Base-by-base conservation (phyloP, 2,888 invertebrate species). In the Caenorhabditis uteleia region DNA sequence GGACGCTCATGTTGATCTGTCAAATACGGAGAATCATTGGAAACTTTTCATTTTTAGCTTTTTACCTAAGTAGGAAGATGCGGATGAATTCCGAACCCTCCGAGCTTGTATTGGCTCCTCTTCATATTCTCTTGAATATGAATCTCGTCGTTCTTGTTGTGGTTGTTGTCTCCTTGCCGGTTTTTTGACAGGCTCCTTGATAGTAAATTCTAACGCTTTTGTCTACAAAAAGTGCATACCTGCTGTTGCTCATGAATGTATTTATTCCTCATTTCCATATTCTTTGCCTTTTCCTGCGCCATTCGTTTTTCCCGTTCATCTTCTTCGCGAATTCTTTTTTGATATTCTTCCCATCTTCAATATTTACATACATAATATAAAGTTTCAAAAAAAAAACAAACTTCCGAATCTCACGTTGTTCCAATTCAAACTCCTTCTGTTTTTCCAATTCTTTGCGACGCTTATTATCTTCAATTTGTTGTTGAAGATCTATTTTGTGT, bases 401-500 rank as follows among this genome's bases (percentile, higher is more conserved):
- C 58, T 59, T 65, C 20, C 55, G 23, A 12, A 71, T 68, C 49
- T 77, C 77, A 27, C 67, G 42, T 43, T 74, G 70, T 40, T 76
- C 76, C 47, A 58, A 20, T 38, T 75, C 70, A 16, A 62, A 48
- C 40, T 77, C 77, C 48, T 67, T 75, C 42, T 72, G 73, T 39
- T 68, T 68, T 40, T 76, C 77, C 14, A 67, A 16, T 29, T 71
- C 74, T 29, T 56, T 58, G 18, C 71, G 47, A 8, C 71, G 46
- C 33, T 62, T 60, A 46, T 75, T 73, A 10, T 75, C 77, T n/a
- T 75, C 74, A 20, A 76, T 76, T 55, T 77, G 77, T 31, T 49
- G 38, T 38, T 64, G 54, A 29, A 77, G 54, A 12, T 77, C 77
- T 2, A 57, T 16, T 21, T 68, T 60, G 40, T 75, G 73, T 16